Evolutionary conservation across 37 sponge, comb jelly and placozoan species (phyloP).

Genomic region (Geodia barretti): DNA sequence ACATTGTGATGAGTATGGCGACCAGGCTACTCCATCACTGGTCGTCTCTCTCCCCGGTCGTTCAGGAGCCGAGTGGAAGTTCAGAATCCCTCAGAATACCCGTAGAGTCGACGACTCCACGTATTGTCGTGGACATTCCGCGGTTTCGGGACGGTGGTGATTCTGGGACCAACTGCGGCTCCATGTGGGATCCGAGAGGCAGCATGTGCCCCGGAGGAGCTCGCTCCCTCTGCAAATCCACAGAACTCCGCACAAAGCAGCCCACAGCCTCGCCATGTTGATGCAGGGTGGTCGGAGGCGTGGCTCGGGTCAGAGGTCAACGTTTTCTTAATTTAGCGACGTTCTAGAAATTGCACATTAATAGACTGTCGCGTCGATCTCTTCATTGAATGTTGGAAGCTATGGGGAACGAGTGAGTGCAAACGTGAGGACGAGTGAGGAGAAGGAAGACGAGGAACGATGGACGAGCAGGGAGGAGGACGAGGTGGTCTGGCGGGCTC

Average conservation of each 20-base stretch:
- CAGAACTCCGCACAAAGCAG: conserved; percentile 15
- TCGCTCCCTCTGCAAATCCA: neutral
- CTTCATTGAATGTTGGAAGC: neutral
- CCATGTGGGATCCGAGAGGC: conserved; percentile 77
- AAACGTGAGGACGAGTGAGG: neutral
- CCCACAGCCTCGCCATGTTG: too few relatives aligned
- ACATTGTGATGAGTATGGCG: conserved; percentile 3
- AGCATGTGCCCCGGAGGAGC: conserved; percentile 72
- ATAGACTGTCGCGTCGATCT: too few relatives aligned
- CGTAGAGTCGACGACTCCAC: conserved; percentile 36
- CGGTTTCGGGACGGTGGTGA: conserved; percentile 31
- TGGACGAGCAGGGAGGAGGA: neutral
- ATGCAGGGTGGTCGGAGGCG: too few relatives aligned
- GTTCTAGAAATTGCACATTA: too few relatives aligned
- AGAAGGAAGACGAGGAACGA: neutral
- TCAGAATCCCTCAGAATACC: conserved; percentile 45
- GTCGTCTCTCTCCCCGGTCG: conserved; percentile 65
- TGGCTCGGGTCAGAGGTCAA: too few relatives aligned
- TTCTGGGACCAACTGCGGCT: conserved; percentile 39
- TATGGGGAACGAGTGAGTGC: neutral
- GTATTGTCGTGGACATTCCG: conserved; percentile 49
- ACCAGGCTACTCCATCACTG: conserved; percentile 58
- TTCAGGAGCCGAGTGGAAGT: neutral
- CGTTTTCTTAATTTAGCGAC: too few relatives aligned
- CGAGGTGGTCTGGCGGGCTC: neutral